Percentiles rank a stretch among this genome's conserved stretches.
These are phyloP conservation scores for Pomatostomus ruficeps DNA, from an alignment of 2,113 vertebrate genomes.

Conservation along the genomic window DNA sequence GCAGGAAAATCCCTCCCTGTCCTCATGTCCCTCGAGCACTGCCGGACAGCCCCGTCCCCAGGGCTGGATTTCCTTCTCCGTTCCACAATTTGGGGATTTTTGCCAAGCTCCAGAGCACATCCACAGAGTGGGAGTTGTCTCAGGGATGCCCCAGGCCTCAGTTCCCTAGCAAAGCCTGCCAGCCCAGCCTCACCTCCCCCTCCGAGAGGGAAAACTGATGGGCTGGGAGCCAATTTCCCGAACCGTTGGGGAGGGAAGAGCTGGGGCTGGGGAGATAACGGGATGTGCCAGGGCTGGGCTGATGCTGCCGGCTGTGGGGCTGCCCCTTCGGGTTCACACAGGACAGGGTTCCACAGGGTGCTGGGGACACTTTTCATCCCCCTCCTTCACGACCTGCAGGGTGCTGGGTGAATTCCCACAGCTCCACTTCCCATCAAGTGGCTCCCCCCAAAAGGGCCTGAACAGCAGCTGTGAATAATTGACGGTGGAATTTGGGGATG, in stretches of 20 bases:
- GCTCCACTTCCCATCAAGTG: background rate
- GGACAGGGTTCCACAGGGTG: background rate
- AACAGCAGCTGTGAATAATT: background rate
- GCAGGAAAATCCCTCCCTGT: background rate
- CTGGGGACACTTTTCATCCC: background rate
- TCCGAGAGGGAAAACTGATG: background rate
- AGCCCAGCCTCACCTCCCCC: fast-evolving
- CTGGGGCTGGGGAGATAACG: slow-evolving; percentile 34
- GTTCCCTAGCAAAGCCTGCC: background rate
- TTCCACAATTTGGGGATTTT: background rate
- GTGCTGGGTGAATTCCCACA: background rate
- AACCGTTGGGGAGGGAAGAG: slow-evolving; percentile 46
- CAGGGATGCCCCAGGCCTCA: background rate
- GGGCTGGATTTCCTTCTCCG: background rate
- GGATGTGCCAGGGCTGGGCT: background rate
- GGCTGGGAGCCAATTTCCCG: slow-evolving; percentile 14
- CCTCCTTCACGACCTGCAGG: background rate
- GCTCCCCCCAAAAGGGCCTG: background rate
- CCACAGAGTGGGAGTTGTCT: background rate
- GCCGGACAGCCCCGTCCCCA: background rate
- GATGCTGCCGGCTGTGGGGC: background rate
- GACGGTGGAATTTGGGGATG: background rate
- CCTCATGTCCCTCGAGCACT: background rate
- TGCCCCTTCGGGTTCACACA: background rate
- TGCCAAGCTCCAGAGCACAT: background rate